Base-by-base conservation (phyloP, 2,888 invertebrate genomes). In the Trachelus troglodyta region DNA sequence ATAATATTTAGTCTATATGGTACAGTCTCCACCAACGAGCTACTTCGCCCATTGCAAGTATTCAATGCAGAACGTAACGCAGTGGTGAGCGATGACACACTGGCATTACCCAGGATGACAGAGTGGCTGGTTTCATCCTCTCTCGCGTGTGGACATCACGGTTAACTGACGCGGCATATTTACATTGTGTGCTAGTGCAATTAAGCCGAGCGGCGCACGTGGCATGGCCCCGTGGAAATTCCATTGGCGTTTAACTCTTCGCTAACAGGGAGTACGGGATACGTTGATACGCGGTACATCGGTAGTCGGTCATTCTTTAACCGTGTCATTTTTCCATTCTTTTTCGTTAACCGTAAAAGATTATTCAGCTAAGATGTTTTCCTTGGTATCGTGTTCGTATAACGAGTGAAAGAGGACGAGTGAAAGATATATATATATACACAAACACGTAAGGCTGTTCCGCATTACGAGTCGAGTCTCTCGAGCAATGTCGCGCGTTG, bases 131-230 rank as follows among this genome's bases (percentile, higher is more conserved):
- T 87, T 86, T 87, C 84, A 85, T 81, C 82, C 76, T 85, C 82
- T 77, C 75, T 80, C 83, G 84, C 84, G 80, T 81, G 83, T 82
- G 83, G 85, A 87, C 86, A 83, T 84, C 86, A 80, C 81, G 86
- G 87, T 87, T 87, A 88, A 89, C 89, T 88, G 89, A 89, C 89
- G 87, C 88, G 88, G 87, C 88, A 90, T 89, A 90, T 90, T 90
- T 90, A 89, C 89, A 90, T 89, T 89, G 89, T 87, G 87, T 86
- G 87, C 86, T 85, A 88, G 86, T 86, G 90, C 89, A 91, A 90
- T 91, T 90, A 90, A 90, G 89, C 89, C 31, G 34, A 30, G 37
- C 68, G 15, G 30, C 12, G 73, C 33, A 73, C 56, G 40, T 75
- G 15, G 40, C 40, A n/a, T 6, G 69, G 69, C 31, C 12, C 69